Evolutionary conservation across 2,888 invertebrate species (phyloP).

Genomic region (Tetragnatha montana): DNA sequence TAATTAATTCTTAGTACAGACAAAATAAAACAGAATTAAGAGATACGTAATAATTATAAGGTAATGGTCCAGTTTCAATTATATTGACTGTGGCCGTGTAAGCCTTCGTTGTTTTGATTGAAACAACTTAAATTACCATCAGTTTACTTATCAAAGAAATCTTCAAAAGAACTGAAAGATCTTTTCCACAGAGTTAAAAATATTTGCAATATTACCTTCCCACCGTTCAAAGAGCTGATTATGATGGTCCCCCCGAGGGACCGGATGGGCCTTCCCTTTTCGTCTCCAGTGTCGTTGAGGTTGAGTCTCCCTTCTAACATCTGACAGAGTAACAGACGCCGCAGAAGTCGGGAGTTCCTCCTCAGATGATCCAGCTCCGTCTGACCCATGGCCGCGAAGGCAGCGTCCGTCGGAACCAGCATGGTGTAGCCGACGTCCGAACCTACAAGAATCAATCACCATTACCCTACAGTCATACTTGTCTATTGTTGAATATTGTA

Average conservation of each 20-base stretch:
- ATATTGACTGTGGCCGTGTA: no score
- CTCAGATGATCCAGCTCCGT: slow-evolving; percentile 37
- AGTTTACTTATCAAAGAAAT: no score
- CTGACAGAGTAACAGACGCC: slow-evolving; percentile 50
- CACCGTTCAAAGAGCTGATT: slow-evolving; percentile 48
- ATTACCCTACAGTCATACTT: no score
- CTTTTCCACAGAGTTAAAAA: not conserved
- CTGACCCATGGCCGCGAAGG: slow-evolving; percentile 48
- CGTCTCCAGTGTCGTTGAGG: not conserved
- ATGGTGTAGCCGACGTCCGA: slow-evolving; percentile 52
- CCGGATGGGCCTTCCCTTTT: slow-evolving; percentile 44
- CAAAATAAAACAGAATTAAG: no score
- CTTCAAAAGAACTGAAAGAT: no score
- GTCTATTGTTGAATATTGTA: no score
- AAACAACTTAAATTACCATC: no score
- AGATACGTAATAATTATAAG: no score
- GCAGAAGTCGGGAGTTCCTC: slow-evolving; percentile 40
- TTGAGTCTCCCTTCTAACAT: slow-evolving; percentile 48
- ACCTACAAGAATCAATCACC: not conserved
- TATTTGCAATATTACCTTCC: slow-evolving; percentile 35
- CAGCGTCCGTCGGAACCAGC: slow-evolving; percentile 63
- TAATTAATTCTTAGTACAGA: no score
- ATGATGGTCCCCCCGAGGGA: slow-evolving; percentile 60
- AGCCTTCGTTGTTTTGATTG: no score
- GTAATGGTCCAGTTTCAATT: no score